Evolutionary conservation across 2,797 vertebrate genomes (phyloP).

Genomic region (Acrossocheilus wenchowensis): DNA sequence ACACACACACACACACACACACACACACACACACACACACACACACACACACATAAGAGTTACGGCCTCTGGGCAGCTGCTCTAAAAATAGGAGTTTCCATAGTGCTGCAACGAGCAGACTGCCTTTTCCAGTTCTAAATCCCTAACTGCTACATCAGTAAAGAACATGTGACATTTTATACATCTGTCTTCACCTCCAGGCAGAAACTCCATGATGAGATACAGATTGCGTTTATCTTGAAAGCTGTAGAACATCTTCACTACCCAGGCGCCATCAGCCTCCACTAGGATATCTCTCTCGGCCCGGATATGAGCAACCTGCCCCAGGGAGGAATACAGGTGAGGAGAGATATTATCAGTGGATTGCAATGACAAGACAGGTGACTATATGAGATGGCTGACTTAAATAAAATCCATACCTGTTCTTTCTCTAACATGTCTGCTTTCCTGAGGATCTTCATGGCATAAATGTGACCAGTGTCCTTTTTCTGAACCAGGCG

Average conservation of each 20-base stretch:
- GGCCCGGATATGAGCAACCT: constrained; percentile 97
- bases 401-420: constrained; percentile 69
- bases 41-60: neutral
- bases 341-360: constrained; percentile 5
- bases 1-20: neutral
- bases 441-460: constrained; percentile 97
- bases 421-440: constrained; percentile 99
- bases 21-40: neutral
- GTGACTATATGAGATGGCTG: neutral
- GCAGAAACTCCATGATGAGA: constrained; percentile 98
- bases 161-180: neutral
- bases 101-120: neutral
- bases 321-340: constrained; percentile 2
- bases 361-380: neutral
- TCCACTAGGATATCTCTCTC: constrained; percentile 98
- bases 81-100: constrained; percentile 42
- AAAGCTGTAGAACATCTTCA: constrained; percentile 99
- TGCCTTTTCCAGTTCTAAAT: constrained; percentile 6
- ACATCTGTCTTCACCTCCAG: constrained; percentile 85
- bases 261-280: constrained; percentile 97
- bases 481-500: constrained; percentile 98
- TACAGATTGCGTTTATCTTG: constrained; percentile 99
- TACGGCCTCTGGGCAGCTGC: constrained; percentile 17
- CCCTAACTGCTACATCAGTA: constrained; percentile 2
- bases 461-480: constrained; percentile 98